phyloP scores from a whole-genome alignment of 2,797 vertebrate genomes.

The Valencia hispanica region DNA sequence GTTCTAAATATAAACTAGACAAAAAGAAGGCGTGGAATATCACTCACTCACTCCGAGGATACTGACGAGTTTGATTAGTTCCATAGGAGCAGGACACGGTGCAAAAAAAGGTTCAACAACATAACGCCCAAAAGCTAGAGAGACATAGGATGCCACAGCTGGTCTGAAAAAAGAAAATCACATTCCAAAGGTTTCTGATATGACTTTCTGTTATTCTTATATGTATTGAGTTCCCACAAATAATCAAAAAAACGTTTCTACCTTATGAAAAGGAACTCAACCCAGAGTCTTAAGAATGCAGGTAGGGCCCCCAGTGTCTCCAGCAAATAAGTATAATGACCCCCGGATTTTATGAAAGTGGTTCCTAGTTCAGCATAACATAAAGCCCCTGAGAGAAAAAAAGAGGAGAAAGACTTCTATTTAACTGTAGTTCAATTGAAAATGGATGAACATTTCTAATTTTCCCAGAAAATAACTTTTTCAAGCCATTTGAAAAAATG shows the following conservation, averaged over 20 bases:
- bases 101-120: conserved; percentile 86
- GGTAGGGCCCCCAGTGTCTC: conserved; percentile 86
- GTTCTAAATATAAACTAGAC: neutral
- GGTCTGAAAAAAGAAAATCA: conserved; percentile 72
- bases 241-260: conserved; percentile 35
- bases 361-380: conserved; percentile 78
- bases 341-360: conserved; percentile 78
- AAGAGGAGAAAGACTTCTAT: neutral
- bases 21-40: neutral
- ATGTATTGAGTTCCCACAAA: neutral
- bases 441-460: neutral
- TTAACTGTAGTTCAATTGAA: neutral
- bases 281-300: conserved; percentile 89
- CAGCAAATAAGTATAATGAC: conserved; percentile 84
- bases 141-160: conserved; percentile 82
- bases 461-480: neutral
- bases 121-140: conserved; percentile 88
- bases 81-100: conserved; percentile 81
- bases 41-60: conserved; percentile 87
- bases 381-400: conserved; percentile 56
- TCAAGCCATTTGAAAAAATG: too few species aligned
- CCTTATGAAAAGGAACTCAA: conserved; percentile 87
- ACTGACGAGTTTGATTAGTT: conserved; percentile 81
- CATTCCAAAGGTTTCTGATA: neutral
- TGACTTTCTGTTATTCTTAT: neutral